phyloP scores from a whole-genome alignment of 2,888 invertebrate genomes.

The Yponomeuta evonymella region DNA sequence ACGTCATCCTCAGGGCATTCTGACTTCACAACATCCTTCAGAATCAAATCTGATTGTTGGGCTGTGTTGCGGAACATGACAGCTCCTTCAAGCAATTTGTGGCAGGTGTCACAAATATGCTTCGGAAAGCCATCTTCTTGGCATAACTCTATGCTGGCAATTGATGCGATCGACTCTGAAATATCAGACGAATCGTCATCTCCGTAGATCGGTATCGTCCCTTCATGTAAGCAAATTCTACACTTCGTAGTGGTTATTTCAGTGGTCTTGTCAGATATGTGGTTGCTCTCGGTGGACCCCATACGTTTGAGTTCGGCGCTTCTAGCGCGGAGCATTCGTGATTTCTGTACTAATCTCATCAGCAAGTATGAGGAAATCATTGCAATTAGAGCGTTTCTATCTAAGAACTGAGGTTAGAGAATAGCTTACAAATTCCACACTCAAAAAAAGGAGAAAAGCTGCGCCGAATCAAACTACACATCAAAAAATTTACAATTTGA shows the following conservation, averaged over 20 bases:
- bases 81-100: constrained; percentile 43
- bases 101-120: constrained; percentile 45
- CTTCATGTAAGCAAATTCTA: constrained; percentile 31
- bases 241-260: neutral
- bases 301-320: constrained; percentile 8
- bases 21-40: constrained; percentile 10
- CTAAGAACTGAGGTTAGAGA: neutral
- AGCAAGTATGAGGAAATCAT: constrained; percentile 16
- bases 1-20: constrained; percentile 8
- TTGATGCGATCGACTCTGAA: neutral
- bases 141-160: constrained; percentile 21
- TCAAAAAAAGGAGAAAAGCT: too few relatives aligned
- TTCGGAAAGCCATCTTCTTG: constrained; percentile 45
- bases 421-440: too few relatives aligned
- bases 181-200: constrained; percentile 16
- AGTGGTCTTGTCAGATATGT: neutral
- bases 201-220: constrained; percentile 32
- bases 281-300: neutral
- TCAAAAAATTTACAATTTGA: too few relatives aligned
- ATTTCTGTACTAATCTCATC: constrained; percentile 14
- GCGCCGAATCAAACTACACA: too few relatives aligned
- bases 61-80: constrained; percentile 48
- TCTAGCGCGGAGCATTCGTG: constrained; percentile 2
- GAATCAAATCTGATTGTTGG: constrained; percentile 31
- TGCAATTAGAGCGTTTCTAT: neutral